Percentiles rank a stretch among this genome's conserved stretches.
Conservation (phyloP, 2,888 invertebrate species). For the Heteromyza rotundicornis region DNA sequence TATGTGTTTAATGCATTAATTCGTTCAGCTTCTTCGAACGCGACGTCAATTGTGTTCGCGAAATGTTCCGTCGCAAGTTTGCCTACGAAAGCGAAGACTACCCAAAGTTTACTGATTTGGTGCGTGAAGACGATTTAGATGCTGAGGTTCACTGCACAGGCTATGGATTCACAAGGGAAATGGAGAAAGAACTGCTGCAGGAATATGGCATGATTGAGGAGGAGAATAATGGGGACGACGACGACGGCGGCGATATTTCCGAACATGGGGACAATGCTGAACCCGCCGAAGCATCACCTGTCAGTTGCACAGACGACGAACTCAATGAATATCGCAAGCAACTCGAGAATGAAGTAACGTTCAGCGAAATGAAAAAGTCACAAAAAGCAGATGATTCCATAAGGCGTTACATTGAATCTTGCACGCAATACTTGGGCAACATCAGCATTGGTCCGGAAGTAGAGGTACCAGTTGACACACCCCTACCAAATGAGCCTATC, state of each 20-base stretch:
- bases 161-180: conserved; percentile 84
- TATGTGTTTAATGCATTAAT: too few relatives aligned
- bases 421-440: conserved; percentile 55
- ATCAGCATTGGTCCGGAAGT: conserved; percentile 40
- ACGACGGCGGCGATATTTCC: conserved; percentile 39
- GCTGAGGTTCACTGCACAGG: conserved; percentile 91
- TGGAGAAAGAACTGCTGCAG: conserved; percentile 75
- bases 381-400: conserved; percentile 62
- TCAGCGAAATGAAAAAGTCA: conserved; percentile 62
- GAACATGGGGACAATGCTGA: conserved; percentile 49
- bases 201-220: conserved; percentile 67
- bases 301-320: conserved; percentile 51
- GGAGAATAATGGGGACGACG: too few relatives aligned
- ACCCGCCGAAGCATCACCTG: conserved; percentile 32
- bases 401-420: conserved; percentile 60
- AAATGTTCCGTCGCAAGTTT: conserved; percentile 90
- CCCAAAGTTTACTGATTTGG: conserved; percentile 78
- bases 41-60: conserved; percentile 90
- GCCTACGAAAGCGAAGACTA: conserved; percentile 83
- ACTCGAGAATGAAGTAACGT: conserved; percentile 59
- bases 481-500: not conserved
- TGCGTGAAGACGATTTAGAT: conserved; percentile 83
- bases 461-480: conserved; percentile 11
- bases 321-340: conserved; percentile 57
- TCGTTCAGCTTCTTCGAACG: conserved; percentile 83